Percentiles rank a stretch among this genome's conserved stretches.
phyloP scores from a whole-genome alignment of 2,888 invertebrate species.

The Arge pagana region DNA sequence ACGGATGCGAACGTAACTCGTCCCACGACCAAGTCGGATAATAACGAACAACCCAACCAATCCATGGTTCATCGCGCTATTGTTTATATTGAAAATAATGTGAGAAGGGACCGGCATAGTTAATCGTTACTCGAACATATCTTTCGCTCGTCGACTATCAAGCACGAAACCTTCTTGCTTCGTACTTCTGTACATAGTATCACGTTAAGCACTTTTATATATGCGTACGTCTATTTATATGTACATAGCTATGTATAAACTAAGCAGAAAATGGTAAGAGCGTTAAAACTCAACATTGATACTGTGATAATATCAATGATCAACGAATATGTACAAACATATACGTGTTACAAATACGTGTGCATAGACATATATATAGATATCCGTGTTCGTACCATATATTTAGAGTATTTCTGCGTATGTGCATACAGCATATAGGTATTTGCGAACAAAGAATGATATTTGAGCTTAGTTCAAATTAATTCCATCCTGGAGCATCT shows the following conservation, averaged over 20 bases:
- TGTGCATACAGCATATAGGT: background rate
- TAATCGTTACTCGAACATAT: constrained; percentile 32
- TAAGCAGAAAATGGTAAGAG: no score
- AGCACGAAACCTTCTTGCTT: background rate
- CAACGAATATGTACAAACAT: background rate
- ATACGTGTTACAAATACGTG: background rate
- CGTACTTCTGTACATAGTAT: constrained; percentile 15
- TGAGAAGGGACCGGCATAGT: constrained; percentile 43
- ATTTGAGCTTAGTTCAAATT: constrained; percentile 38
- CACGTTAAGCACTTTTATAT: background rate
- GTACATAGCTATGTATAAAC: background rate
- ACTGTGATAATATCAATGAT: no score
- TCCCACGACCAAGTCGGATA: constrained; percentile 12
- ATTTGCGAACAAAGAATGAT: background rate
- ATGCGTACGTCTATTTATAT: background rate
- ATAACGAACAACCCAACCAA: constrained; percentile 22
- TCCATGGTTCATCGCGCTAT: constrained; percentile 47
- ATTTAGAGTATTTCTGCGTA: constrained; percentile 8
- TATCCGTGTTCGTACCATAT: background rate
- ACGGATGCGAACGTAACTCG: background rate
- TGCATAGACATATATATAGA: background rate
- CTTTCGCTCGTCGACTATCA: background rate
- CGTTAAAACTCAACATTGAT: no score
- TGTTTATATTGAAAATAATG: constrained; percentile 45
- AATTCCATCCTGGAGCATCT: constrained; percentile 52